These are phyloP conservation scores for Lutjanus erythropterus DNA, from an alignment of 2,113 vertebrate genomes.

Conservation along the genomic window DNA sequence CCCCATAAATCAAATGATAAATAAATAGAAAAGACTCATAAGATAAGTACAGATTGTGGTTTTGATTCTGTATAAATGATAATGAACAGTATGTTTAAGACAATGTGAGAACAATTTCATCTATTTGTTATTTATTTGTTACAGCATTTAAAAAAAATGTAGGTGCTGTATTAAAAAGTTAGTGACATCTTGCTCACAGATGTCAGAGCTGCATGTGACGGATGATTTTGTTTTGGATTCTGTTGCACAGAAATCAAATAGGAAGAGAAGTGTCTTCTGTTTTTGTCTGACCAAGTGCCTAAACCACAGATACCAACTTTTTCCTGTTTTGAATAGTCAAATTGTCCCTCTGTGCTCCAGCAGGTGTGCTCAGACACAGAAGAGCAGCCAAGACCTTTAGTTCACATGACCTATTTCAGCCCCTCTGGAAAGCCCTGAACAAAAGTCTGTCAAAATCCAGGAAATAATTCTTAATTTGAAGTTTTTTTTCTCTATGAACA, in stretches of 20 bases:
- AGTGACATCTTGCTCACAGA: not conserved
- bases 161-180: not conserved
- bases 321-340: constrained; percentile 76
- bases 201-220: not conserved
- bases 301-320: constrained; percentile 19
- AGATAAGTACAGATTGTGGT: not conserved
- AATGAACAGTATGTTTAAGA: not conserved
- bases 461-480: not conserved
- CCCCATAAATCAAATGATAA: too few relatives aligned
- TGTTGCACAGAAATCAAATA: not conserved
- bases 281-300: not conserved
- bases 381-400: not conserved
- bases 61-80: not conserved
- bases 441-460: not conserved
- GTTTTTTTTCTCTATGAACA: not conserved
- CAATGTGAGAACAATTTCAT: not conserved
- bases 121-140: not conserved
- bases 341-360: constrained; percentile 11
- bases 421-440: not conserved
- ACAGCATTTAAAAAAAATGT: not conserved
- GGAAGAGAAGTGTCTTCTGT: not conserved
- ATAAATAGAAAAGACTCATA: not conserved
- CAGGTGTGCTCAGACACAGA: not conserved
- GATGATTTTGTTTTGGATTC: not conserved
- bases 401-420: not conserved